A percentile compares a stretch with the other conserved stretches of the same genome.
phyloP scores from a whole-genome alignment of 2,888 invertebrate genomes.

The Neelides folsomi region DNA sequence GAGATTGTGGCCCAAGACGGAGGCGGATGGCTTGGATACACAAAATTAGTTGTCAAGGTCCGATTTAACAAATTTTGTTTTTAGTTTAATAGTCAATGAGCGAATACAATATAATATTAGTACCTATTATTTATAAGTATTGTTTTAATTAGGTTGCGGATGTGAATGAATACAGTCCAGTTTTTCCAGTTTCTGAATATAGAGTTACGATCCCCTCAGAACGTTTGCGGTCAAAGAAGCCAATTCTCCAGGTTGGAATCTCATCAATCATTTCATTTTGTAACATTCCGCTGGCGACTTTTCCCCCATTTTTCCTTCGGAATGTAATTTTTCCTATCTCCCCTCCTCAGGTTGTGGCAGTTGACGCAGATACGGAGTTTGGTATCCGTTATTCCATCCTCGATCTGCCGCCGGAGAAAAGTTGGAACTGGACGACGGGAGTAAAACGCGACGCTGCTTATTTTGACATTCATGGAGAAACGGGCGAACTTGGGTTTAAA shows the following conservation, averaged over 20 bases:
- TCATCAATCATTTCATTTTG: not conserved
- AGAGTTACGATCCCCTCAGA: slow-evolving; percentile 37
- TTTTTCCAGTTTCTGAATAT: slow-evolving; percentile 38
- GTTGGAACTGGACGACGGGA: slow-evolving; percentile 43
- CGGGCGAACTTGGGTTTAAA: slow-evolving; percentile 56
- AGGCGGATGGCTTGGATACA: slow-evolving; percentile 61
- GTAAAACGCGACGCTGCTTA: slow-evolving; percentile 45
- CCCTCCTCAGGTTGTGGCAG: slow-evolving; percentile 48
- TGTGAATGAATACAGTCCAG: slow-evolving; percentile 38
- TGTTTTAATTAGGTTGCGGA: slow-evolving; percentile 20
- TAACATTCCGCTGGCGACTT: too few relatives aligned
- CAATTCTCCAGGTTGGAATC: slow-evolving; percentile 30
- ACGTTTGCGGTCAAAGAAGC: slow-evolving; percentile 27
- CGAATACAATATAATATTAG: not conserved
- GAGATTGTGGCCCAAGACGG: slow-evolving; percentile 63
- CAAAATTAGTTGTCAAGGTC: slow-evolving; percentile 63
- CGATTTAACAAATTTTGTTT: slow-evolving; percentile 34
- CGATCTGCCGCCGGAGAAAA: slow-evolving; percentile 41
- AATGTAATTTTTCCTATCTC: slow-evolving; percentile 4
- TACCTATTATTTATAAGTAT: not conserved
- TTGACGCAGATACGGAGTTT: slow-evolving; percentile 63
- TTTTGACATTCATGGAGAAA: slow-evolving; percentile 59
- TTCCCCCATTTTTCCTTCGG: not conserved
- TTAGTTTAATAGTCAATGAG: not conserved
- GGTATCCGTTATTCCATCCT: slow-evolving; percentile 65